A percentile compares a stretch with the other conserved stretches of the same genome.
These are phyloP conservation scores for Chlamydotis undulata DNA, from an alignment of 2,113 vertebrate species.

Conservation along the genomic window DNA sequence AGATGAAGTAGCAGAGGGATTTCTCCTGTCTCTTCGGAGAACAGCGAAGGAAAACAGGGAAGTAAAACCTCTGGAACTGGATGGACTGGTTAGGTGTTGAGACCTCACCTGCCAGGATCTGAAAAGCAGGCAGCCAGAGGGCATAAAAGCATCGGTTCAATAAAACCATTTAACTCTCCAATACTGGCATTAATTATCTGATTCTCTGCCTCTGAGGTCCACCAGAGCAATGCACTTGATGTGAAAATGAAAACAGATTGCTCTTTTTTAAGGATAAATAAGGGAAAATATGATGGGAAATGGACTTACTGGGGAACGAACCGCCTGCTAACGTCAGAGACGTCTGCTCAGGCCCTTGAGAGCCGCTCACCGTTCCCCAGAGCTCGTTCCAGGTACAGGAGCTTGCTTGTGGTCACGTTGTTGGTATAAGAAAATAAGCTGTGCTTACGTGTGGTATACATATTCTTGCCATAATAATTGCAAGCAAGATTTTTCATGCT, in stretches of 20 bases:
- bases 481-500: background rate
- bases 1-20: background rate
- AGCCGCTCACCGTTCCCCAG: background rate
- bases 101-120: background rate
- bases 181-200: background rate
- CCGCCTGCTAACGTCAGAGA: background rate
- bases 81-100: background rate
- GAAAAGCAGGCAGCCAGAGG: background rate
- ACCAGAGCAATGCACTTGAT: background rate
- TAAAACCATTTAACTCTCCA: constrained; percentile 8
- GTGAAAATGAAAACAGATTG: background rate
- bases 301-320: background rate
- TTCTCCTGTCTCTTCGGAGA: background rate
- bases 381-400: background rate
- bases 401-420: background rate
- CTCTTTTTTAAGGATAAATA: background rate
- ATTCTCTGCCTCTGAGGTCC: background rate
- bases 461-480: background rate
- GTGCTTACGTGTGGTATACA: background rate
- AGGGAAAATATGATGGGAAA: background rate
- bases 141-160: background rate
- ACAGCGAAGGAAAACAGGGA: background rate
- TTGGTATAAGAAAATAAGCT: background rate
- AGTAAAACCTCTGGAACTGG: background rate
- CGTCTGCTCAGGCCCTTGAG: background rate